Evolutionary conservation across 2,888 invertebrate species (phyloP).

Genomic region (Pristionchus fissidentatus): DNA sequence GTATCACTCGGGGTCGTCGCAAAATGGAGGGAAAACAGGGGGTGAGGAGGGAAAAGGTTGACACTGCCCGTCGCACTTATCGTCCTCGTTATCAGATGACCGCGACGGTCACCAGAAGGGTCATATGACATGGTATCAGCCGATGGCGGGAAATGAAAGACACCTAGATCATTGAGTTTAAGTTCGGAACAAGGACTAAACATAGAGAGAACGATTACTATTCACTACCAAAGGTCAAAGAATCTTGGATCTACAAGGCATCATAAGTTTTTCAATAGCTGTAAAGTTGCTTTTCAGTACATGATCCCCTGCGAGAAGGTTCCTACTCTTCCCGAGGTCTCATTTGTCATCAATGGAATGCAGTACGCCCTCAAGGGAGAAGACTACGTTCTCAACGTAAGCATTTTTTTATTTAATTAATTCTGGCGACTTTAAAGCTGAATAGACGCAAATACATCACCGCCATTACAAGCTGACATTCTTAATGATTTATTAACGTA

Average conservation of each 20-base stretch:
- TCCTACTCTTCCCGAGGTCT: constrained; percentile 86
- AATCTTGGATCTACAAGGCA: background rate
- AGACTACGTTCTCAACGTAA: constrained; percentile 90
- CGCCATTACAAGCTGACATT: no score
- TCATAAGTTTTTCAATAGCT: no score
- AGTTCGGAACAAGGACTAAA: background rate
- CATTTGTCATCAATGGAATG: constrained; percentile 85
- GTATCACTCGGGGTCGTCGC: constrained; percentile 24
- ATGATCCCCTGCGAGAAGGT: constrained; percentile 87
- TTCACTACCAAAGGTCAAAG: background rate
- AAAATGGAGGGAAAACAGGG: constrained; percentile 3
- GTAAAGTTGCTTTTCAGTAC: constrained; percentile 78
- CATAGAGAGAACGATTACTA: background rate
- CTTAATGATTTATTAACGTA: background rate
- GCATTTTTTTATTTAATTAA: no score
- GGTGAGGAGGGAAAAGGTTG: constrained; percentile 10
- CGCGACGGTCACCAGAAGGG: background rate
- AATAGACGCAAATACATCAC: background rate
- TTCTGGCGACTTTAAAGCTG: no score
- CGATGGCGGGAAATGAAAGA: background rate
- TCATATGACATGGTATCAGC: background rate
- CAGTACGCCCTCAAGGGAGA: constrained; percentile 83
- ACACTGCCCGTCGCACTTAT: background rate
- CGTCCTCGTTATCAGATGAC: constrained; percentile 3
- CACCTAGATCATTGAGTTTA: background rate